Percentiles rank a stretch among this genome's conserved stretches.
Conservation (phyloP, 1,140 invertebrate genomes). For the Lepidurus couesii region DNA sequence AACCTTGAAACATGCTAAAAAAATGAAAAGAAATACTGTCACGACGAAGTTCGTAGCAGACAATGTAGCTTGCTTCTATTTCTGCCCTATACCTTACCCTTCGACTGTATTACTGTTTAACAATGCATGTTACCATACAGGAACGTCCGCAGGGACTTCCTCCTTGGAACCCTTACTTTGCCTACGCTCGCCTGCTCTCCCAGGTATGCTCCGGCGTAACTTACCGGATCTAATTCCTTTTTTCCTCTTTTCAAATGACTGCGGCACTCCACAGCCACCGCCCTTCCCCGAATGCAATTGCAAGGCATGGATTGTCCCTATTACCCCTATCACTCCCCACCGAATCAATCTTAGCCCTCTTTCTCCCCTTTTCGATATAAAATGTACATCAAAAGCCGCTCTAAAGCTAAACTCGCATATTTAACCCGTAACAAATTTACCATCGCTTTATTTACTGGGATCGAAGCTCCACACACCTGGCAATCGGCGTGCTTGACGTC, state of each 20-base stretch:
- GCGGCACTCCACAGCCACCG: neutral
- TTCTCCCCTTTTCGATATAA: neutral
- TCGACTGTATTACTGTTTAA: neutral
- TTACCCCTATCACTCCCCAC: neutral
- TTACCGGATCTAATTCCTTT: neutral
- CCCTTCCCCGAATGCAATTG: too few relatives aligned
- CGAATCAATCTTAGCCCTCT: neutral
- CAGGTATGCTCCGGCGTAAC: constrained; percentile 38
- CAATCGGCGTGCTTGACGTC: neutral
- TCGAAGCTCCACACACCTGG: neutral
- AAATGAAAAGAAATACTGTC: too few relatives aligned
- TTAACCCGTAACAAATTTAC: neutral
- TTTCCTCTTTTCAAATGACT: neutral
- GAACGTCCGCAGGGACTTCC: constrained; percentile 36
- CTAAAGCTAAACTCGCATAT: neutral
- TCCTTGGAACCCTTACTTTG: constrained; percentile 50
- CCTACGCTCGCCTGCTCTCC: constrained; percentile 47
- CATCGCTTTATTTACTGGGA: too few relatives aligned
- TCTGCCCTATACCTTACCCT: neutral
- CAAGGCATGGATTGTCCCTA: neutral
- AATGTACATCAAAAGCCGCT: neutral
- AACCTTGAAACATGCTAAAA: too few relatives aligned
- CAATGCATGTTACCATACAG: neutral
- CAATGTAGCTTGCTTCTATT: neutral
- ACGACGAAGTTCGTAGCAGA: neutral